Base-by-base conservation (phyloP, 2,888 invertebrate species). In the Drosophila emarginata region DNA sequence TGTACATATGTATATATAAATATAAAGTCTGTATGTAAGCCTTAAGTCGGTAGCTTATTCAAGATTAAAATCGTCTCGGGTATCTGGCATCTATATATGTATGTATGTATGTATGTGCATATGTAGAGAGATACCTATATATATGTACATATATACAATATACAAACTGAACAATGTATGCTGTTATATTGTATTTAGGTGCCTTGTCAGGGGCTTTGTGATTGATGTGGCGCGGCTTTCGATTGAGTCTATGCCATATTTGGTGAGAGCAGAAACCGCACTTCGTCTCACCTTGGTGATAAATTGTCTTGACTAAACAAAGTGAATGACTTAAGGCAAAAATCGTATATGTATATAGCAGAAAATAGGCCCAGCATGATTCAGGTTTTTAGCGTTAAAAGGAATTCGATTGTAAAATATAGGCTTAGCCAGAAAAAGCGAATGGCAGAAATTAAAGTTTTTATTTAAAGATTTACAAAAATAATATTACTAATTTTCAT, bases 31-130 rank as follows among this genome's bases (percentile, higher is more conserved):
- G 18, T 45, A 45, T 45, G 18, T 45, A 39, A 72, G 81, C 81
- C 87, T 84, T 81, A 81, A 84, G 85, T 84, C 77, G 77, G 23
- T 77, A 68, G 77, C 74, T 81, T 84, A 79, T 70, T 67, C 72
- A 70, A 87, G 81, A 81, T 81, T 87, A 84, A 79, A 87, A 45
- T 74, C 77, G 77, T 67, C 65, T 26, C 84, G 53, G 53, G 64
- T 21, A 45, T 11, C 52, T 54, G 57, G 68, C 32, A 54, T 61
- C 51, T 58, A 51, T 66, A 64, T 32, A 32, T 32, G 9, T 50
- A 28, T 45, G 11, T 7, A 11, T 50, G 36, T 39, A 51, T 39
- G n/a, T n/a, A n/a, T n/a, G n/a, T n/a, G n/a, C n/a, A n/a, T n/a
- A n/a, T n/a, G n/a, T n/a, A n/a, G n/a, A n/a, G n/a, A n/a, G n/a